Evolutionary conservation across 2,888 invertebrate species (phyloP).

Genomic region (Cenopis cana): DNA sequence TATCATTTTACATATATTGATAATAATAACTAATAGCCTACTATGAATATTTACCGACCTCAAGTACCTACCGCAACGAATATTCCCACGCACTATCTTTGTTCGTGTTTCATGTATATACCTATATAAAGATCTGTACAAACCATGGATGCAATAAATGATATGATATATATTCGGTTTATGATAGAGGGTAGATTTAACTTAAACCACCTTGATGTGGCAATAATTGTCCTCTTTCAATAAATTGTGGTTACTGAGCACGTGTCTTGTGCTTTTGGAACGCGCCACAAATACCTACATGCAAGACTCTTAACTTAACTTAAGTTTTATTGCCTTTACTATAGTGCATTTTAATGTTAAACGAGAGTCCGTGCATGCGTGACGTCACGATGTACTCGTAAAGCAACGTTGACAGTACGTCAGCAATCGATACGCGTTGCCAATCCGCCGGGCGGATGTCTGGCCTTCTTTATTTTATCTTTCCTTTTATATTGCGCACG

Average conservation of each 20-base stretch:
- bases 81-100: not conserved
- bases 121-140: too few relatives aligned
- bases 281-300: too few relatives aligned
- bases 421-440: slow-evolving; percentile 36
- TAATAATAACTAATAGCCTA: not conserved
- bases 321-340: too few relatives aligned
- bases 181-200: too few relatives aligned
- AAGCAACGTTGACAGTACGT: slow-evolving; percentile 25
- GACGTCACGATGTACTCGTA: slow-evolving; percentile 16
- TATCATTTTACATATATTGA: not conserved
- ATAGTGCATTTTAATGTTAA: not conserved
- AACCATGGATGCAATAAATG: too few relatives aligned
- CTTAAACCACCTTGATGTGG: too few relatives aligned
- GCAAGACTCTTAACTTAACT: too few relatives aligned
- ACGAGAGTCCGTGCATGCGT: slow-evolving; percentile 9
- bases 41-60: not conserved
- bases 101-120: too few relatives aligned
- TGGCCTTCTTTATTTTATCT: slow-evolving; percentile 31
- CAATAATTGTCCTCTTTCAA: too few relatives aligned
- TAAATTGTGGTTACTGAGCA: too few relatives aligned
- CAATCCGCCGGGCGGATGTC: slow-evolving; percentile 20
- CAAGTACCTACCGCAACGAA: not conserved
- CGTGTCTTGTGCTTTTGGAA: too few relatives aligned
- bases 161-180: too few relatives aligned
- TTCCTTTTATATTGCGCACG: slow-evolving; percentile 18